Conservation (phyloP, 2,797 vertebrate species). For the Xenops minutus region DNA sequence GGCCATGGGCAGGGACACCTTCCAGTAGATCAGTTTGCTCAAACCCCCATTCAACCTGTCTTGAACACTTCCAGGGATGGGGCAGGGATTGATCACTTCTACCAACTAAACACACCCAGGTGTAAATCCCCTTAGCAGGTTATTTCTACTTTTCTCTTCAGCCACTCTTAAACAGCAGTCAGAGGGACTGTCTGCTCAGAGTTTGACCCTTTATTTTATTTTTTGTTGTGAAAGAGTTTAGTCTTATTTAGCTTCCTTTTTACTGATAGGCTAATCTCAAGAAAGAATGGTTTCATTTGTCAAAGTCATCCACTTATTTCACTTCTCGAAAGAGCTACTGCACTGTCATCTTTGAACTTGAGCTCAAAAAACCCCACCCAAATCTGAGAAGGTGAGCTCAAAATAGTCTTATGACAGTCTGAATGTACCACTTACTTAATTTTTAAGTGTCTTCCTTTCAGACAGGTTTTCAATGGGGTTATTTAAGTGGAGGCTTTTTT, state of each 20-base stretch:
- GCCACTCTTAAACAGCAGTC: background rate
- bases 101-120: background rate
- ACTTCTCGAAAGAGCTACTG: background rate
- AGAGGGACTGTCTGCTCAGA: background rate
- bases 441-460: conserved; percentile 7
- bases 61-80: background rate
- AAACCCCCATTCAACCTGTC: background rate
- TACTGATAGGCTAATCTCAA: background rate
- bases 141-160: background rate
- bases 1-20: background rate
- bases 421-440: background rate
- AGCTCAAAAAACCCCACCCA: background rate
- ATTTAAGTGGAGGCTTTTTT: background rate
- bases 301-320: background rate
- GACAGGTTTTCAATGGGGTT: background rate
- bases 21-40: background rate
- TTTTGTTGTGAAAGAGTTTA: background rate
- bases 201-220: background rate
- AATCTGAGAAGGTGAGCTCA: background rate
- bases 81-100: background rate
- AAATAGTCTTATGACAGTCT: conserved; percentile 2
- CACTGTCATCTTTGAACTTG: conserved; percentile 1
- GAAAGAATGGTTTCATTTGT: conserved; percentile 32
- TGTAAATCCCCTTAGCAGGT: background rate
- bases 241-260: background rate